Conservation (phyloP, 2,888 invertebrate genomes). For the Criorhina ranunculi region DNA sequence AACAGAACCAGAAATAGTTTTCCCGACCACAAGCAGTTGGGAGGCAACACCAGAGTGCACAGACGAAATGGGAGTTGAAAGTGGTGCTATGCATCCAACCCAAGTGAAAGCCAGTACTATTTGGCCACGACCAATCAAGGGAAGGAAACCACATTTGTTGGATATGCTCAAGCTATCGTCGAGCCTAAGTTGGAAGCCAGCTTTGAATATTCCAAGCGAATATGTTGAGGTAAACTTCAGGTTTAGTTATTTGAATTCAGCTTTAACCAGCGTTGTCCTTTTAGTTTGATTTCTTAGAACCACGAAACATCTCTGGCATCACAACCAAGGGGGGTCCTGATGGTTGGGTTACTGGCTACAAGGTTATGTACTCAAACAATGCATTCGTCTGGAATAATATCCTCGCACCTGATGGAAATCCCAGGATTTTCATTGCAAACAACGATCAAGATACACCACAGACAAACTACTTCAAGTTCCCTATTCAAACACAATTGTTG, state of each 20-base stretch:
- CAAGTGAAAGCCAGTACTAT: slow-evolving; percentile 86
- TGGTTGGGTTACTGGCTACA: slow-evolving; percentile 91
- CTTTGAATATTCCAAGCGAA: slow-evolving; percentile 88
- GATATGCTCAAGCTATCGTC: slow-evolving; percentile 83
- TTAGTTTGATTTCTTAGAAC: slow-evolving; percentile 90
- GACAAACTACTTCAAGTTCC: slow-evolving; percentile 89
- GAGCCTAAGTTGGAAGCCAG: slow-evolving; percentile 88
- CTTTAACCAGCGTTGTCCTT: not conserved
- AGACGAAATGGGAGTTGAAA: slow-evolving; percentile 90
- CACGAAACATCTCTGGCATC: slow-evolving; percentile 91
- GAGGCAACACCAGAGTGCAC: slow-evolving; percentile 85
- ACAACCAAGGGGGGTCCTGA: slow-evolving; percentile 89
- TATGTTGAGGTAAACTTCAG: slow-evolving; percentile 87
- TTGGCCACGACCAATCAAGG: slow-evolving; percentile 80
- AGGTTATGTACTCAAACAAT: slow-evolving; percentile 90
- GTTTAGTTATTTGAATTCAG: not conserved
- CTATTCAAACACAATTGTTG: slow-evolving; percentile 89
- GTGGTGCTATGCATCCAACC: slow-evolving; percentile 86
- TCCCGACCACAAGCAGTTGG: slow-evolving; percentile 60
- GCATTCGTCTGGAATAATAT: slow-evolving; percentile 90
- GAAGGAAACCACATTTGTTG: slow-evolving; percentile 79
- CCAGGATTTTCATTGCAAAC: slow-evolving; percentile 89
- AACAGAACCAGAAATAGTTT: slow-evolving; percentile 11
- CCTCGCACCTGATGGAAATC: slow-evolving; percentile 85
- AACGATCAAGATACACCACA: slow-evolving; percentile 87